These are phyloP conservation scores for Gandaritis pyraliata DNA, from an alignment of 2,888 invertebrate species.

Conservation along the genomic window DNA sequence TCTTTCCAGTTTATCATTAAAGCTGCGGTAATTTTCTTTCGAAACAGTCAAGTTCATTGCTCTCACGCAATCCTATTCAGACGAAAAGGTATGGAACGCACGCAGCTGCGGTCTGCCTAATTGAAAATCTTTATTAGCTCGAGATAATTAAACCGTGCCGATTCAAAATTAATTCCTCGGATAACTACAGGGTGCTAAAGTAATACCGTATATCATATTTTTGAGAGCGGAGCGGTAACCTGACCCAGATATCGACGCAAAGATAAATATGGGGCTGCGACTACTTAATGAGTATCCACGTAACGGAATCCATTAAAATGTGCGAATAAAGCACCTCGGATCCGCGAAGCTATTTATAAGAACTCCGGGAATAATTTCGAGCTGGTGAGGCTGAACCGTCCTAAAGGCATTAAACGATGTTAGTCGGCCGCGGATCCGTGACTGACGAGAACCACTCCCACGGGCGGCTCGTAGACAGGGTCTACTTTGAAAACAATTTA, in stretches of 20 bases:
- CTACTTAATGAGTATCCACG: constrained; percentile 48
- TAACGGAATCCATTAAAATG: constrained; percentile 57
- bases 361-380: constrained; percentile 48
- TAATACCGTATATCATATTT: constrained; percentile 56
- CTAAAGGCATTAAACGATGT: constrained; percentile 61
- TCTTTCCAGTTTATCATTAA: constrained; percentile 47
- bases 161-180: constrained; percentile 52
- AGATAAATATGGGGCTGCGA: constrained; percentile 53
- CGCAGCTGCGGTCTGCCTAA: constrained; percentile 51
- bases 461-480: constrained; percentile 63
- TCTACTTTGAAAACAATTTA: constrained; percentile 76
- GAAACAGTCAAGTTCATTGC: constrained; percentile 55
- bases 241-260: constrained; percentile 62
- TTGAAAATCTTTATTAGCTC: constrained; percentile 62
- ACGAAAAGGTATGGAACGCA: constrained; percentile 50
- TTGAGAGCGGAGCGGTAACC: constrained; percentile 53
- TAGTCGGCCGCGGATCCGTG: constrained; percentile 64
- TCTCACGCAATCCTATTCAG: constrained; percentile 46
- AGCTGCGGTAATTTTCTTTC: constrained; percentile 44
- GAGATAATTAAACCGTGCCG: constrained; percentile 57
- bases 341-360: constrained; percentile 36
- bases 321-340: constrained; percentile 48
- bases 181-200: constrained; percentile 59
- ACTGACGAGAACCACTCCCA: constrained; percentile 63
- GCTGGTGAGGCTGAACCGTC: constrained; percentile 43